Conservation (phyloP, 2,113 vertebrate genomes). For the Podilymbus podiceps region DNA sequence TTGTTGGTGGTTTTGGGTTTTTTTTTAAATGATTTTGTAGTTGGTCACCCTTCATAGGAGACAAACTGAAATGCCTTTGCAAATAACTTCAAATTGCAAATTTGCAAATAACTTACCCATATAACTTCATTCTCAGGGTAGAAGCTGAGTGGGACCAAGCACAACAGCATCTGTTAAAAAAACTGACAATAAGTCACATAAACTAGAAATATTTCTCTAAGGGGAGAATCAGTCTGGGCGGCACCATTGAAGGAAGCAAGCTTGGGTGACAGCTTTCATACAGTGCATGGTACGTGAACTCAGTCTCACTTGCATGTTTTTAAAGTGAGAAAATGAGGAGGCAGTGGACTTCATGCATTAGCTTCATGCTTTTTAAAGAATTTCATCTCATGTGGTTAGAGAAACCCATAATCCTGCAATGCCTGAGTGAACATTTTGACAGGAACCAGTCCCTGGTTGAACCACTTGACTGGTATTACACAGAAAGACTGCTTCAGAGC, state of each 20-base stretch:
- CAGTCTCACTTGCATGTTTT: background rate
- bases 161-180: background rate
- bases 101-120: too few relatives aligned
- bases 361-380: background rate
- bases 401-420: background rate
- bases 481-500: background rate
- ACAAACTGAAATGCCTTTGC: background rate
- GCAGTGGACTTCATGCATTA: background rate
- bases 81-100: too few relatives aligned
- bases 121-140: background rate
- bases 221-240: background rate
- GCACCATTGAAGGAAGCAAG: background rate
- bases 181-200: background rate
- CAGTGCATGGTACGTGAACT: background rate
- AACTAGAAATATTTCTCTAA: background rate
- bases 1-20: background rate
- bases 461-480: background rate
- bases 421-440: background rate
- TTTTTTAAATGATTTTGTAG: background rate
- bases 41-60: background rate
- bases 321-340: background rate
- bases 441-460: background rate
- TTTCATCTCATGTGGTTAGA: background rate
- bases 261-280: background rate
- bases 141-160: background rate